A percentile compares a stretch with the other conserved stretches of the same genome.
phyloP scores from a whole-genome alignment of 2,113 vertebrate genomes.

The Rhea americana region DNA sequence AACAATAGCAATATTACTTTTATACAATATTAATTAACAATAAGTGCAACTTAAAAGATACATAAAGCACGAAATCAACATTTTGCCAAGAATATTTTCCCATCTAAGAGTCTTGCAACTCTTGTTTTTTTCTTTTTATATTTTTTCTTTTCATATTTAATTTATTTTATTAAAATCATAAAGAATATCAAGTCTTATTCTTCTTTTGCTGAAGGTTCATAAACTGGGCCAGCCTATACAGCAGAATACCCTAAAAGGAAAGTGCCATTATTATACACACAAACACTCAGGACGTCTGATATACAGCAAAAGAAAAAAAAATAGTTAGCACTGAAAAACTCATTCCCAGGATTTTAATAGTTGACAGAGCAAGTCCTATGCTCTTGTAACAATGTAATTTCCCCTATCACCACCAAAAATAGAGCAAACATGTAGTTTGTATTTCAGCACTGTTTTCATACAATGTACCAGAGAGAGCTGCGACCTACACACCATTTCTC shows the following conservation, averaged over 20 bases:
- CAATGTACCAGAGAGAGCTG: neutral
- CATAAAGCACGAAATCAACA: neutral
- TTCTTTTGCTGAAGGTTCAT: neutral
- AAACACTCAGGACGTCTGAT: neutral
- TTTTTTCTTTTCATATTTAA: neutral
- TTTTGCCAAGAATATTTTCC: neutral
- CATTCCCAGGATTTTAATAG: slow-evolving; percentile 8
- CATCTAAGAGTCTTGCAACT: neutral
- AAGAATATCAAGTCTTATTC: neutral
- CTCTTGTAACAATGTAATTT: neutral
- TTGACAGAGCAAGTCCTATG: neutral
- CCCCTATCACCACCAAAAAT: slow-evolving; percentile 13
- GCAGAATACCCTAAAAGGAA: neutral
- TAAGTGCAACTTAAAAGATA: neutral
- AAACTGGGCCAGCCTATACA: neutral
- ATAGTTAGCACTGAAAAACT: neutral
- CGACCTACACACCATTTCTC: slow-evolving; percentile 45
- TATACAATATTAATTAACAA: neutral
- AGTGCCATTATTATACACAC: neutral
- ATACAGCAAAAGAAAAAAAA: neutral
- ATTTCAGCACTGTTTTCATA: slow-evolving; percentile 55
- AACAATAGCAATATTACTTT: neutral
- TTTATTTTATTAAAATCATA: neutral
- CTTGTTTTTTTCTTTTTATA: too few species aligned
- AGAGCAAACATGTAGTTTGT: neutral